Conservation (phyloP, 2,888 invertebrate genomes). For the Anthophora plumipes region DNA sequence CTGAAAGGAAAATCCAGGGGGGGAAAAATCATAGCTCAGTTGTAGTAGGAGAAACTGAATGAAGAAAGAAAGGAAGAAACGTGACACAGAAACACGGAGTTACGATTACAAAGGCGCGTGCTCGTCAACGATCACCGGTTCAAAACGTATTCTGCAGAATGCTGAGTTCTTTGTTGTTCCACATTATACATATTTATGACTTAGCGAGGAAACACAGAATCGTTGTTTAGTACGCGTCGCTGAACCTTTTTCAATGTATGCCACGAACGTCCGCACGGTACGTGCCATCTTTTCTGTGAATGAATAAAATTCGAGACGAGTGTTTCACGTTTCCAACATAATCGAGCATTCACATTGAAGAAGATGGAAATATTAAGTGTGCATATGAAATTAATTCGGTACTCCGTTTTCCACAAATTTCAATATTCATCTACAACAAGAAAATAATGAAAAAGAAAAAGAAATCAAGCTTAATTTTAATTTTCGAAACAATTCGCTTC, state of each 20-base stretch:
- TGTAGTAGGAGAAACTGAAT: background rate
- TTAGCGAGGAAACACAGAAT: background rate
- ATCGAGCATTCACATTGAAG: too few relatives aligned
- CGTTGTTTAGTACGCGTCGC: conserved; percentile 6
- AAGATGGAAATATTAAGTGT: too few relatives aligned
- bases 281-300: background rate
- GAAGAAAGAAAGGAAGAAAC: background rate
- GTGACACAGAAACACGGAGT: background rate
- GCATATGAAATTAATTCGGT: too few relatives aligned
- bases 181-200: conserved; percentile 26
- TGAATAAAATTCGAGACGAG: background rate
- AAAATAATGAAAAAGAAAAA: too few relatives aligned
- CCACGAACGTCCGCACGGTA: background rate
- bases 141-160: conserved; percentile 1
- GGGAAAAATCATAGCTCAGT: background rate
- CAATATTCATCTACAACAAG: too few relatives aligned
- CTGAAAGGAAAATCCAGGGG: background rate
- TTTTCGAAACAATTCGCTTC: too few relatives aligned
- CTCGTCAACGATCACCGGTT: conserved; percentile 24
- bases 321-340: background rate
- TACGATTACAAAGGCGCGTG: conserved; percentile 16
- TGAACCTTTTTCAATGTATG: conserved; percentile 6
- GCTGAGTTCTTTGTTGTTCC: conserved; percentile 1
- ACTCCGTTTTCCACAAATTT: too few relatives aligned
- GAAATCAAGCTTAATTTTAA: too few relatives aligned